Evolutionary conservation across 2,797 vertebrate species (phyloP).

Genomic region (Naso thynnoides): DNA sequence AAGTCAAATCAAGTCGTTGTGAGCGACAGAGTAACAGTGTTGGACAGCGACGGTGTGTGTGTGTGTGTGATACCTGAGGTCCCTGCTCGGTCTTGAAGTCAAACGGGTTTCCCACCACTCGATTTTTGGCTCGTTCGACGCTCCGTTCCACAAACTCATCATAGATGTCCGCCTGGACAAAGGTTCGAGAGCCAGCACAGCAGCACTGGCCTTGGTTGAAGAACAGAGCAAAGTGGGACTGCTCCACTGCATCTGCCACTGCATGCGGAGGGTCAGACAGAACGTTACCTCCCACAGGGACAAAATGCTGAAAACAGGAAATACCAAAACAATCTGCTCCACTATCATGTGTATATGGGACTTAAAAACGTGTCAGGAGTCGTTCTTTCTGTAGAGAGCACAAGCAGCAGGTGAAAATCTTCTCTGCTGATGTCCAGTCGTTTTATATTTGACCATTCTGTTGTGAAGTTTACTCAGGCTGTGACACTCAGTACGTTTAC

Average conservation of each 20-base stretch:
- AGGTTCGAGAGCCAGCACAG: conserved; percentile 92
- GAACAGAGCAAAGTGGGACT: conserved; percentile 94
- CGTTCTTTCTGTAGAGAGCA: neutral
- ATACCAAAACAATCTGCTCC: neutral
- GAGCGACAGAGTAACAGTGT: neutral
- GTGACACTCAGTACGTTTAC: too few relatives aligned
- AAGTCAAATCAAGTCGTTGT: too few relatives aligned
- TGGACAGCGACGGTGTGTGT: neutral
- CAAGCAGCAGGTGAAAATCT: neutral
- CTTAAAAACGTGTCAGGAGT: neutral
- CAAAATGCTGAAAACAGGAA: neutral
- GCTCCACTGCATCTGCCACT: conserved; percentile 97
- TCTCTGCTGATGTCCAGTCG: neutral
- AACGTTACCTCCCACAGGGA: neutral
- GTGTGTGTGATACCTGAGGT: conserved; percentile 88
- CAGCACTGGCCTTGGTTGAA: conserved; percentile 99
- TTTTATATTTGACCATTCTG: neutral
- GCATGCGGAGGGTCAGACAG: neutral
- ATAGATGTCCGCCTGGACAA: conserved; percentile 93
- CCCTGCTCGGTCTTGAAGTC: conserved; percentile 93
- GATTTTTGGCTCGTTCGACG: conserved; percentile 87
- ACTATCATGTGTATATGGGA: too few relatives aligned
- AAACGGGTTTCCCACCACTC: conserved; percentile 95
- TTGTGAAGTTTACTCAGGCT: neutral
- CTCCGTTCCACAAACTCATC: conserved; percentile 93